Base-by-base conservation (phyloP, 2,113 vertebrate species). In the Takifugu flavidus region DNA sequence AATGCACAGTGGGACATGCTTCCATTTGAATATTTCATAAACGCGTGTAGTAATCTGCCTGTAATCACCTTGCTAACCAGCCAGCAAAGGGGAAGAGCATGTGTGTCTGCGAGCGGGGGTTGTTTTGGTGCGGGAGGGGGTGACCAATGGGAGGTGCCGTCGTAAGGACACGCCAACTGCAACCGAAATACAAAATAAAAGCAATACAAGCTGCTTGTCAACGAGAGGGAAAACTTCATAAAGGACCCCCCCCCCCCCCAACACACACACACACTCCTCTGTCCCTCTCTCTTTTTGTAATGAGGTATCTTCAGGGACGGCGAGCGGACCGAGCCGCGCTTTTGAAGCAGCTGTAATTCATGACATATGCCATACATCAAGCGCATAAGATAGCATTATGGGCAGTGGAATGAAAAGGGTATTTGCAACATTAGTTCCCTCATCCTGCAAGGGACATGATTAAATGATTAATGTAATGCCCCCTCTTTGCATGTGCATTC, bases 381-480 rank as follows among this genome's bases (percentile, higher is more conserved):
- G 93, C 94, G 93, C 92, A 90, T 94, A 93, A 93, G 93, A 95
- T 95, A 95, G 94, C 93, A 94, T 97, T 96, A 94, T 95, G 92
- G 93, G 93, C 94, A 95, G 93, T 96, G 94, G 93, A 94, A 98
- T 95, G 95, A 98, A 98, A 99, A 98, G 94, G 93, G 94, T 98
- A 98, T 98, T 97, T 98, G 96, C 94, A 97, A 98, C 96, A 98
- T 98, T 99, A 98, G 95, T 95, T 98, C 94, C 93, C 94, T 94
- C 94, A 87, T 96, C 96, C 95, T 97, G 93, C 91, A 49, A 97
- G 94, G 92, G 93, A 98, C 94, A 91, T 98, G 97, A 98, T 98
- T 98, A 99, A 97, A 99, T 99, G 97, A 99, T 99, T 98, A 98
- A 99, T 99, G 97, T 96, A 98, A 96, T 95, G 92, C 94, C 91